Percentiles rank a stretch among this genome's conserved stretches.
Conservation (phyloP, 2,888 invertebrate genomes). For the Thymelicus sylvestris region DNA sequence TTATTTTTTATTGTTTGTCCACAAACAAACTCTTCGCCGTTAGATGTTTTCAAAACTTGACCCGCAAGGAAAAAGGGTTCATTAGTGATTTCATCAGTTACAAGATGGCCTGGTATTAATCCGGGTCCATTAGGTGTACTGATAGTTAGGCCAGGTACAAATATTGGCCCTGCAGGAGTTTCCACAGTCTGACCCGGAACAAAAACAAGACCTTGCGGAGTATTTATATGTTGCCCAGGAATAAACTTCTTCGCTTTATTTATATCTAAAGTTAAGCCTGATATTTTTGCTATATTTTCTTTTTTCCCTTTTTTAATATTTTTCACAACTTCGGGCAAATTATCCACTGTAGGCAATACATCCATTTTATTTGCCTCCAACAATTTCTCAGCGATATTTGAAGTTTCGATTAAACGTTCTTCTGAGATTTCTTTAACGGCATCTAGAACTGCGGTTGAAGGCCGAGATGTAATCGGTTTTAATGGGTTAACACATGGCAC, state of each 20-base stretch:
- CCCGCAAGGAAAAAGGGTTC: conserved; percentile 89
- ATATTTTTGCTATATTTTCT: conserved; percentile 85
- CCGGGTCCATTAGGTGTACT: conserved; percentile 87
- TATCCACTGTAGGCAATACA: conserved; percentile 86
- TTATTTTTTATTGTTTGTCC: conserved; percentile 86
- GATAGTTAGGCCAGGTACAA: conserved; percentile 90
- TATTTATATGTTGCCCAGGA: conserved; percentile 89
- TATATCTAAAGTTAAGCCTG: conserved; percentile 87
- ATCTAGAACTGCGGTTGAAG: conserved; percentile 71
- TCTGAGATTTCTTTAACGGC: conserved; percentile 83
- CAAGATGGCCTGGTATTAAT: conserved; percentile 89
- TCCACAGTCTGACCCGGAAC: conserved; percentile 90
- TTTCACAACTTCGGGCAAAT: conserved; percentile 86
- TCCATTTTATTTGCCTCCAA: conserved; percentile 80
- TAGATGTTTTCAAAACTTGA: conserved; percentile 86
- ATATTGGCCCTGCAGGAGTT: conserved; percentile 87
- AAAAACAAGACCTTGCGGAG: conserved; percentile 88
- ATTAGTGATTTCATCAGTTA: conserved; percentile 83
- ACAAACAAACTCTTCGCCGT: conserved; percentile 85
- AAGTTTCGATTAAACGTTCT: conserved; percentile 84
- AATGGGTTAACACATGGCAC: conserved; percentile 87
- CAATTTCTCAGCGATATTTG: conserved; percentile 86
- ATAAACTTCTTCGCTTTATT: conserved; percentile 88
- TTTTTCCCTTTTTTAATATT: conserved; percentile 85
- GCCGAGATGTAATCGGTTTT: conserved; percentile 81